Evolutionary conservation across 2,797 vertebrate species (phyloP), one percentile per base, ranked within the genome.

Genomic region (Heliangelus exortis): DNA sequence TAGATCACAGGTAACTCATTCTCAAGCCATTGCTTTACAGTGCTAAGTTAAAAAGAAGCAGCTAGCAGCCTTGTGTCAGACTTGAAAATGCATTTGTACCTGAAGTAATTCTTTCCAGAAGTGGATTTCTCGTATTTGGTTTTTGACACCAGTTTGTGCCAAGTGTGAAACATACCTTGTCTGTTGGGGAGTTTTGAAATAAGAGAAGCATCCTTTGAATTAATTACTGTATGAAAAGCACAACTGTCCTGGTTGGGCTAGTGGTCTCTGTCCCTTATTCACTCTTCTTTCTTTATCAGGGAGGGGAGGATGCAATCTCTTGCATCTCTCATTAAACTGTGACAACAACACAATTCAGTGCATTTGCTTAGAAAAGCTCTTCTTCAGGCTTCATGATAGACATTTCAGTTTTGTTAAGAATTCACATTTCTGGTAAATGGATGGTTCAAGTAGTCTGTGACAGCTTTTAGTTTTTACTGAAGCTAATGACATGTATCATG

Each of bases 1-100:
- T 99, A 53, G 99, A 99, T 87, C 99, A 99, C 72, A 98, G 99
- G 99, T 99, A 98, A 47, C 22, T 43, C 21, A n/a, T 51, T 73
- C 29, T 63, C 34, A 54, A 59, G 36, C 26, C 22, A 4, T 6
- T 71, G 16, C 0, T 66, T 23, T 53, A 54, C 14, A 53, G 51
- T 4, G 1, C 15, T 57, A n/a, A 12, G 23, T 50, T 50, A 16
- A 54, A 73, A 66, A 57, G n/a, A 50, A 81, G 39, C 10, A 43
- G 41, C 36, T 82, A 5, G 34, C 14, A 31, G 43, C 29, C 7
- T 54, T 36, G 23, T 31, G 15, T 78, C 76, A 59, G 58, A 26
- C 51, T 43, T 29, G 12, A 31, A 87, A 78, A 65, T 31, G 13
- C 34, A 19, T 50, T 72, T 72, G 19, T 66, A 53, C 31, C 31